Evolutionary conservation across 2,797 vertebrate genomes (phyloP).

Genomic region (Rhabdomys pumilio): DNA sequence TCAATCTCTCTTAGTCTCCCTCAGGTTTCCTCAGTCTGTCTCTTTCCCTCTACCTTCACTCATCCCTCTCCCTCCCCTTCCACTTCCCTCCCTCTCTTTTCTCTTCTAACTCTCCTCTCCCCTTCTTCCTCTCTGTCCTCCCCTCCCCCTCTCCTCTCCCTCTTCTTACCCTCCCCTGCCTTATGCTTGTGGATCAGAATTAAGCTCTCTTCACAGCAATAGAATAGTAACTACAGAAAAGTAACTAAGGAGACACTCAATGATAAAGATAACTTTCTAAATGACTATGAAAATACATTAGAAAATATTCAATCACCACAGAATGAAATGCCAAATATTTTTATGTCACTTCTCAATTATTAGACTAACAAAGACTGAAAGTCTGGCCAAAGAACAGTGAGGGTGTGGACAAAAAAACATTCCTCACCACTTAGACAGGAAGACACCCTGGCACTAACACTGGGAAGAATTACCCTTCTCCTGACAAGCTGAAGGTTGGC

Average conservation of each 20-base stretch:
- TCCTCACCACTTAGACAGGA: background rate
- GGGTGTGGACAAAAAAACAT: background rate
- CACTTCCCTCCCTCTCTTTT: no score
- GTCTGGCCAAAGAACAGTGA: background rate
- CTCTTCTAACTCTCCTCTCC: fast-evolving
- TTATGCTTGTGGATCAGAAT: background rate
- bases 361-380: constrained; percentile 29
- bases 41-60: background rate
- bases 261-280: background rate
- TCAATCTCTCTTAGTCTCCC: background rate
- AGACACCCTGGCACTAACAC: background rate
- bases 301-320: background rate
- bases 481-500: background rate
- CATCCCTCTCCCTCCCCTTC: no score
- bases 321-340: constrained; percentile 46
- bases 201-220: background rate
- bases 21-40: background rate
- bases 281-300: background rate
- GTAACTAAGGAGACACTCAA: background rate
- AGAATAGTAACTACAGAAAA: background rate
- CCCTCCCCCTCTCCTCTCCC: background rate
- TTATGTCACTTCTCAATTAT: background rate
- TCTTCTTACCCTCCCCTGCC: background rate
- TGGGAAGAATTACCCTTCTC: background rate
- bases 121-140: background rate